Base-by-base conservation (phyloP, 1,140 invertebrate species). In the Lepidostoma basale region DNA sequence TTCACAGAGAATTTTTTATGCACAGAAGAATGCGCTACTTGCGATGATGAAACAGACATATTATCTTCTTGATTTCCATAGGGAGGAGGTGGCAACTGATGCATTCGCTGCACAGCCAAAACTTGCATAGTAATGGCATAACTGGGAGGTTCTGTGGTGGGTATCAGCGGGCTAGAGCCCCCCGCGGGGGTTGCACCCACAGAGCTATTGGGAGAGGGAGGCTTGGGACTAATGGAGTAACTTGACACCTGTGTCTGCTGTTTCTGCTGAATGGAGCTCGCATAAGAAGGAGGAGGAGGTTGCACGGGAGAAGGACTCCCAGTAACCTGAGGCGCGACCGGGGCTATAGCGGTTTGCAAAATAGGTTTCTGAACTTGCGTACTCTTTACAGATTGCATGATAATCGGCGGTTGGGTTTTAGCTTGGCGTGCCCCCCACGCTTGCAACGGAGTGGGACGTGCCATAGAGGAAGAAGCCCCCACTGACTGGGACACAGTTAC, bases 321-420 rank as follows among this genome's bases (percentile, higher is more conserved):
- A 4, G 77, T 76, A 2, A 84, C 83, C 73, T 85, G 87, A 3
- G 92, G 92, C 0, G 90, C 87, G 0, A 91, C 89, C 0, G 95
- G 94, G 12, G 94, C 94, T 6, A 96, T 94, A 0, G 96, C 96
- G 4, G 95, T 97, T 78, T 97, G 95, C 33, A 97, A 80, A 0
- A 96, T 88, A 0, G 96, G 96, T 79, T 97, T 97, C 75, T 96
- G 93, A 3, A 97, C 94, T 78, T 95, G 93, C 0, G 93, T 96
- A 83, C 93, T 95, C 77, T 95, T 96, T 1, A 97, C 96, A 20
- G 93, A 95, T 77, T 97, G 95, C 95, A 97, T 97, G 28, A 97
- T 96, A 62, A 97, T 94, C 0, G 94, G 95, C 12, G 93, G 90
- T 75, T 97, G 94, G 1, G 89, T 90, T 74, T 93, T 91, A 14